Evolutionary conservation across 2,113 vertebrate species (phyloP).

Genomic region (Cinclus cinclus): DNA sequence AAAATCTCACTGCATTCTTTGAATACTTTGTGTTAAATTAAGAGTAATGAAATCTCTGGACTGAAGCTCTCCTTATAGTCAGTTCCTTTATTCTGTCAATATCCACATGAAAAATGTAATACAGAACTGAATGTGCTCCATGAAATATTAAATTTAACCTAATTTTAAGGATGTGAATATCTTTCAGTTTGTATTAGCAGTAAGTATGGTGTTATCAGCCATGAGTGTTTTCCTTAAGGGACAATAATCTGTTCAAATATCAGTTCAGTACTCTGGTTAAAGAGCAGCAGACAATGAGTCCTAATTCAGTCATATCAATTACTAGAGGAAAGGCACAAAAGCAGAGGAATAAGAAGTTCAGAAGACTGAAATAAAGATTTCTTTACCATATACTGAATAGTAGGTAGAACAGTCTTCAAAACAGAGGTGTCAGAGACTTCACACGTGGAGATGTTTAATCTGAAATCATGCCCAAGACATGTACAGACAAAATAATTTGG

Average conservation of each 20-base stretch:
- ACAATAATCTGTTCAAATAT: background rate
- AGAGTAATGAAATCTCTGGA: background rate
- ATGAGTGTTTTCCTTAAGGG: background rate
- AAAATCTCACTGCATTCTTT: background rate
- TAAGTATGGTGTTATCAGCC: background rate
- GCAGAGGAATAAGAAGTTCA: background rate
- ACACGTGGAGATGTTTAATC: background rate
- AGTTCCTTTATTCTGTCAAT: background rate
- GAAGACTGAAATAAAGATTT: background rate
- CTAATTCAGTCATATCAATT: background rate
- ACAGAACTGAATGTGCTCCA: background rate
- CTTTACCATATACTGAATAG: background rate
- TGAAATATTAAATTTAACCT: background rate
- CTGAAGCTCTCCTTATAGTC: background rate
- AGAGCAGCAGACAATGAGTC: background rate
- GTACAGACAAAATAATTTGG: background rate
- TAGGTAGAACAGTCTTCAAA: background rate
- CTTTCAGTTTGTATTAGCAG: background rate
- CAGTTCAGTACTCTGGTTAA: background rate
- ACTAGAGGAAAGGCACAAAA: background rate
- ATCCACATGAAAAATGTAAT: background rate
- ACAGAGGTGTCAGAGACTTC: background rate
- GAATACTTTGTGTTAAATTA: background rate
- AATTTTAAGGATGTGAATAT: background rate
- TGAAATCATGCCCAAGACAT: background rate